Evolutionary conservation across 2,113 vertebrate species (phyloP).

Genomic region (Triplophysa rosa): DNA sequence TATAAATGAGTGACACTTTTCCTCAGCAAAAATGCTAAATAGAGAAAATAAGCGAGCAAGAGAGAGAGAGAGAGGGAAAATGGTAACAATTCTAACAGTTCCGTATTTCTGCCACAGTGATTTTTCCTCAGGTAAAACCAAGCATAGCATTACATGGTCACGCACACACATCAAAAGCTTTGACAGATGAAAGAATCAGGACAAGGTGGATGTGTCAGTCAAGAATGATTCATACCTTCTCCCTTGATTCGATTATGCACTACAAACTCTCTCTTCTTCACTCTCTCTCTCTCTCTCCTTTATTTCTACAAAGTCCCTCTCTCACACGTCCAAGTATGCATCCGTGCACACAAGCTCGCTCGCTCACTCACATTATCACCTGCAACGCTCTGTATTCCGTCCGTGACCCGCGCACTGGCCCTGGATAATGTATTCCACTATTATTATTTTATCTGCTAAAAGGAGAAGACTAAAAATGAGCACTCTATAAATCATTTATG

Average conservation of each 20-base stretch:
- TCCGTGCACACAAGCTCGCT: not conserved
- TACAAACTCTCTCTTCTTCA: not conserved
- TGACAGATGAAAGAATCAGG: constrained; percentile 49
- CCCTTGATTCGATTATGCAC: not conserved
- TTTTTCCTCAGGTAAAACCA: not conserved
- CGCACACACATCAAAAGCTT: constrained; percentile 19
- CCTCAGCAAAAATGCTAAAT: constrained; percentile 24
- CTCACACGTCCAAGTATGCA: not conserved
- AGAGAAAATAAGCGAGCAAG: not conserved
- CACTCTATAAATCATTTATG: constrained; percentile 68
- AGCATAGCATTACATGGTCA: constrained; percentile 7
- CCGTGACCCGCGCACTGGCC: constrained; percentile 41
- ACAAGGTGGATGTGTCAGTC: constrained; percentile 19
- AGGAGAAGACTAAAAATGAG: constrained; percentile 75
- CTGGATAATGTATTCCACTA: constrained; percentile 71
- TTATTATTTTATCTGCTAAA: constrained; percentile 79
- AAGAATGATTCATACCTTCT: constrained; percentile 42
- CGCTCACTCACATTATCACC: constrained; percentile 6
- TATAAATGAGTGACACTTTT: constrained; percentile 44
- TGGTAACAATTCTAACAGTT: not conserved
- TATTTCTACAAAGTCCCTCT: not conserved
- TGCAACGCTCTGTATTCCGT: constrained; percentile 54
- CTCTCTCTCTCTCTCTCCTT: not conserved
- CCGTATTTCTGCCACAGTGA: not conserved
- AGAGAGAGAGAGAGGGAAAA: not conserved